Conservation (phyloP, 2,113 vertebrate genomes). For the Cololabis saira region DNA sequence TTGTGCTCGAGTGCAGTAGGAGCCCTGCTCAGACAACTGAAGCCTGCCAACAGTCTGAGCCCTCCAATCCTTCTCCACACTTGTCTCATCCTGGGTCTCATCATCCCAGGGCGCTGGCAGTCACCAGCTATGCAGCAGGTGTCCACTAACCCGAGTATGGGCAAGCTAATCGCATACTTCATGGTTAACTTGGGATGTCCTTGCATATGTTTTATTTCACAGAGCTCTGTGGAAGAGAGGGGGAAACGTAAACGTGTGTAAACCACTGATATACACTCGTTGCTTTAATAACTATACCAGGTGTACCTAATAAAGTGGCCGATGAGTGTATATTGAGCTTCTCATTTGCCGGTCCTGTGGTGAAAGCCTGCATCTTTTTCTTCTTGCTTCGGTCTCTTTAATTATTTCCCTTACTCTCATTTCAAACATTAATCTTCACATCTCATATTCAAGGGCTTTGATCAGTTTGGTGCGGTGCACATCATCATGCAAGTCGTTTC, state of each 20-base stretch:
- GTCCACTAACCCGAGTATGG: constrained; percentile 40
- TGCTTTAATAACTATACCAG: too few species aligned
- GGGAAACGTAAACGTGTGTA: constrained; percentile 21
- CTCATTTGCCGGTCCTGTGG: constrained; percentile 40
- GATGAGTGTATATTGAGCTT: neutral
- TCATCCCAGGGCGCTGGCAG: constrained; percentile 58
- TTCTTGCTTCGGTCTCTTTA: neutral
- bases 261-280: constrained; percentile 14
- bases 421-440: constrained; percentile 60
- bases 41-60: constrained; percentile 61
- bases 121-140: constrained; percentile 38
- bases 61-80: constrained; percentile 55
- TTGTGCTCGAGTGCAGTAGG: constrained; percentile 39
- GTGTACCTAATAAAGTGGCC: neutral
- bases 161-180: constrained; percentile 36
- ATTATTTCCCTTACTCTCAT: constrained; percentile 20
- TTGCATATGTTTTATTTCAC: constrained; percentile 36
- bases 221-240: constrained; percentile 20
- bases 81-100: constrained; percentile 57
- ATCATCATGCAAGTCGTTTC: constrained; percentile 59
- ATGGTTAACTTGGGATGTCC: constrained; percentile 26
- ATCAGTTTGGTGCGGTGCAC: constrained; percentile 49
- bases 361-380: constrained; percentile 8
- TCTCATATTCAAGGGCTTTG: constrained; percentile 62
- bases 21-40: constrained; percentile 55